Evolutionary conservation across 2,888 invertebrate genomes (phyloP).

Genomic region (Yponomeuta plumbellus): DNA sequence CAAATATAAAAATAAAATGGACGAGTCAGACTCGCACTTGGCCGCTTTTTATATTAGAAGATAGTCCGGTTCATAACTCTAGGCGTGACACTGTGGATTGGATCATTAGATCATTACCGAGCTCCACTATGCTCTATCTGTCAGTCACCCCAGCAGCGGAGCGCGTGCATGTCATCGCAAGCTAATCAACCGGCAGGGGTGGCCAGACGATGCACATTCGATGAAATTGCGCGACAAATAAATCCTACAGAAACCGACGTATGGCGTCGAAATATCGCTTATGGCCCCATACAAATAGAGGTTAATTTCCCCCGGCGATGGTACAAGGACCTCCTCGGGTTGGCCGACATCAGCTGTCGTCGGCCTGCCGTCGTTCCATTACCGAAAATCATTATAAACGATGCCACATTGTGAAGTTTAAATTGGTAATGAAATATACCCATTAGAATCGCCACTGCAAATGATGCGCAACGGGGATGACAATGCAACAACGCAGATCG

Average conservation of each 20-base stretch:
- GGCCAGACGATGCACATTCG: conserved; percentile 2
- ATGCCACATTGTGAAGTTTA: conserved; percentile 7
- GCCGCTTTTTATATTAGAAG: neutral
- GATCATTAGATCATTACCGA: conserved; percentile 8
- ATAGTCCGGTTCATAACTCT: neutral
- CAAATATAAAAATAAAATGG: too few relatives aligned
- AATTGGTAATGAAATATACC: conserved; percentile 15
- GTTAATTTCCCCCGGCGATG: neutral
- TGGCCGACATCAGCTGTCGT: conserved; percentile 10
- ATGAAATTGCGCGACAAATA: neutral
- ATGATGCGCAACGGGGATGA: conserved; percentile 2
- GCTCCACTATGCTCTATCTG: neutral
- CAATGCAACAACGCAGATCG: conserved; percentile 1
- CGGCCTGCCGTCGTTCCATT: neutral
- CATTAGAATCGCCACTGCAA: conserved; percentile 10
- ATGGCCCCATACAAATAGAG: neutral
- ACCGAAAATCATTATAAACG: conserved; percentile 12
- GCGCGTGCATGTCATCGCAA: conserved; percentile 9
- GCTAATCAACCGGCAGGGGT: conserved; percentile 8
- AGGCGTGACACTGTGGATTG: neutral
- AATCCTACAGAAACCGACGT: neutral
- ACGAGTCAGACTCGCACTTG: too few relatives aligned
- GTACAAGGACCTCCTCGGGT: neutral
- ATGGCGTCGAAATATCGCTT: neutral
- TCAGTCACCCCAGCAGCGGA: conserved; percentile 1